A percentile compares a stretch with the other conserved stretches of the same genome.
These are phyloP conservation scores for Siderastrea siderea DNA, from an alignment of 92 coral and sea anemone genomes.

Conservation along the genomic window DNA sequence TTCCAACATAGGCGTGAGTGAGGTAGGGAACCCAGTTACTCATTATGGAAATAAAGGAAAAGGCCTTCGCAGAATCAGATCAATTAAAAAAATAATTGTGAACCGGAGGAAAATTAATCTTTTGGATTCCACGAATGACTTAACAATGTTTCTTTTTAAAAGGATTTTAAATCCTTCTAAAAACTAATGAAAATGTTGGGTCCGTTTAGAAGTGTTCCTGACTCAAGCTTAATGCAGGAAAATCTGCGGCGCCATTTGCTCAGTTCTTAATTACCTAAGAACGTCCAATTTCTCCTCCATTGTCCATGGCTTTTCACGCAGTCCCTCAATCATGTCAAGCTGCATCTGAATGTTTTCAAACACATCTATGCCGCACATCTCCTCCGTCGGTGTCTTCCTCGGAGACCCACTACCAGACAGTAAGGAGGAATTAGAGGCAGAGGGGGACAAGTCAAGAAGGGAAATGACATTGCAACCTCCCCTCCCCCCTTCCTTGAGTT, in stretches of 20 bases:
- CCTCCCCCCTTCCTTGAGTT: neutral
- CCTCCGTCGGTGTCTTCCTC: constrained; percentile 26
- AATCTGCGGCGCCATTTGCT: neutral
- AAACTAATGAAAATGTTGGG: neutral
- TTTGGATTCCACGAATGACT: no score
- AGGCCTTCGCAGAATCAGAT: no score
- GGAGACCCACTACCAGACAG: constrained; percentile 15
- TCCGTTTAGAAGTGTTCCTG: neutral
- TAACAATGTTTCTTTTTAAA: no score
- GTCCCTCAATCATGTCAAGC: constrained; percentile 71
- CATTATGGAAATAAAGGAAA: no score
- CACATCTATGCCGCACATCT: constrained; percentile 22
- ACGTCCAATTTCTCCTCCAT: constrained; percentile 65
- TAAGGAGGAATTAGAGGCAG: neutral
- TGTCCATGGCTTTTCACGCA: constrained; percentile 73
- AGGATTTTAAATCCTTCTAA: no score
- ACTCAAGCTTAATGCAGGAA: neutral
- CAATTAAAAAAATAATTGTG: no score
- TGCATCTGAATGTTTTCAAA: constrained; percentile 80
- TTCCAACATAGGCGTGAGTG: no score
- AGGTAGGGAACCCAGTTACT: no score
- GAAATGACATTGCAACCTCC: no score
- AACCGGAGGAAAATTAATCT: no score
- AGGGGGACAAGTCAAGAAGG: neutral
- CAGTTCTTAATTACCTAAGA: constrained; percentile 51